phyloP scores from a whole-genome alignment of 1,140 invertebrate genomes.

The Macrobrachium rosenbergii region DNA sequence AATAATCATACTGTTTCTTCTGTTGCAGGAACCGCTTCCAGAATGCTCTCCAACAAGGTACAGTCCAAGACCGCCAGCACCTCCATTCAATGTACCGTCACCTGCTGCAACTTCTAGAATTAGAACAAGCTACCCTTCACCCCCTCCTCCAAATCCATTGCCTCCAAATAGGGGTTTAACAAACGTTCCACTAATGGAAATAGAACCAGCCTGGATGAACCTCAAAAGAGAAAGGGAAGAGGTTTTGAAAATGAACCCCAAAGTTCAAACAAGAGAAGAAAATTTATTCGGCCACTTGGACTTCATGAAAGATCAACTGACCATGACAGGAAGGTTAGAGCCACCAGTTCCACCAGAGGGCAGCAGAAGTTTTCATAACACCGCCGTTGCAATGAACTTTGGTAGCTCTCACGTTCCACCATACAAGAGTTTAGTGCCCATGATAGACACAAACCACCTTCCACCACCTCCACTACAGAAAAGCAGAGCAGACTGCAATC shows the following conservation, averaged over 20 bases:
- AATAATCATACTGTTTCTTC: no score
- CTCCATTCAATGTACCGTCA: no score
- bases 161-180: background rate
- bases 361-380: slow-evolving; percentile 13
- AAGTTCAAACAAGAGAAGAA: background rate
- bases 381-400: slow-evolving; percentile 1
- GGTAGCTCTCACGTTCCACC: background rate
- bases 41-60: no score
- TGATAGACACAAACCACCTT: background rate
- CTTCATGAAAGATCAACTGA: slow-evolving; percentile 14
- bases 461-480: slow-evolving; percentile 19
- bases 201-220: background rate
- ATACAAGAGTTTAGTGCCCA: background rate
- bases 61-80: no score
- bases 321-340: background rate
- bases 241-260: background rate
- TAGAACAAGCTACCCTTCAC: background rate
- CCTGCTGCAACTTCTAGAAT: background rate
- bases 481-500: slow-evolving; percentile 3
- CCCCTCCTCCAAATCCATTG: background rate
- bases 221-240: slow-evolving; percentile 44
- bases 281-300: slow-evolving; percentile 32
- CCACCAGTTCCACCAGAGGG: background rate
- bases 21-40: no score
- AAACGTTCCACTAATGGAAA: background rate